Base-by-base conservation (phyloP, 1,140 invertebrate species). In the Liolophura sinensis region DNA sequence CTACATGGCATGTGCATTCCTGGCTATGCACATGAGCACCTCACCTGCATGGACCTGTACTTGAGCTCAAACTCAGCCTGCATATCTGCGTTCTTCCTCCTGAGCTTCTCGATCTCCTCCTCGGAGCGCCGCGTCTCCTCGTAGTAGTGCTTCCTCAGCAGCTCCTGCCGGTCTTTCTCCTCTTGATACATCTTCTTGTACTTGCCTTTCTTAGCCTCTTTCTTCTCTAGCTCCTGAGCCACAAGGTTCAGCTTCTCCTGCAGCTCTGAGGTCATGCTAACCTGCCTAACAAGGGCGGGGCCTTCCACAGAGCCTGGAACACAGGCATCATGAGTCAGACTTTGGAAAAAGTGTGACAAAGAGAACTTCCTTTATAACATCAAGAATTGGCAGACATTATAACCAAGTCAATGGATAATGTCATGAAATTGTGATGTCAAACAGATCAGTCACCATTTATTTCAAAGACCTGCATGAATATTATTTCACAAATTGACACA, bases 181-280 rank as follows among this genome's bases (percentile, higher is more conserved):
- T 72, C 69, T 9, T 58, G 54, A 31, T 72, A 71, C 61, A 73
- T 27, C 15, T 67, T 63, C 61, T 77, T 77, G 62, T 75, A 77
- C 62, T 69, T 73, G n/a, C 60, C 31, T 55, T 67, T 67, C 58
- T 72, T 72, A 9, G 27, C 22, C 16, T 60, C 16, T 22, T 65
- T 56, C 20, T 20, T 55, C 12, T 70, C 59, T 3, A 73, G 57
- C 63, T 70, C 64, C 14, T 9, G 18, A 11, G 61, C 68, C 1
- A 68, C 54, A 24, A 27, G 59, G 4, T 67, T 55, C 4, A 72
- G 27, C 14, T 68, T 47, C 18, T 31, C 56, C 47, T 59, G 58
- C 22, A 70, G 62, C 48, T 69, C 65, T 14, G 57, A 60, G 1
- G 71, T 60, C 46, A 69, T 24, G 22, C 54, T 65, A 22, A 73